Percentiles rank a stretch among this genome's conserved stretches.
These are phyloP conservation scores for Barnardius zonarius DNA, from an alignment of 2,113 vertebrate species.

Conservation along the genomic window DNA sequence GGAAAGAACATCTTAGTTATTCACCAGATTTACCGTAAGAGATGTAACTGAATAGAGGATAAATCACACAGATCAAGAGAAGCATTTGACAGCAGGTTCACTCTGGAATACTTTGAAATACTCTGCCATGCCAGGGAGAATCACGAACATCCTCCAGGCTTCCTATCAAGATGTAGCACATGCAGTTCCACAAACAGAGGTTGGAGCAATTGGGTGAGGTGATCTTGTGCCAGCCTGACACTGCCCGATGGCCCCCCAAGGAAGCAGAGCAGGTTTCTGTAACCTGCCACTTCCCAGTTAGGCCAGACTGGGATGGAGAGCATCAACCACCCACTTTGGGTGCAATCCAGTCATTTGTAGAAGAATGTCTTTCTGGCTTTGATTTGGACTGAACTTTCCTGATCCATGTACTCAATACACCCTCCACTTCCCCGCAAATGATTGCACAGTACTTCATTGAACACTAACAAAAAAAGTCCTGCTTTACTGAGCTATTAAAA, in stretches of 20 bases:
- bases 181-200: neutral
- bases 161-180: neutral
- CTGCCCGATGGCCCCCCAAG: neutral
- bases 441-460: neutral
- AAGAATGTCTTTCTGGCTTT: neutral
- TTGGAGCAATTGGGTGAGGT: neutral
- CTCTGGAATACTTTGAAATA: neutral
- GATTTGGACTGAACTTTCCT: neutral
- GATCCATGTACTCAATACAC: rapidly evolving
- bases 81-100: neutral
- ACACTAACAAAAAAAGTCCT: neutral
- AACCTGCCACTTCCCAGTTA: neutral
- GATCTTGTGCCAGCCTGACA: neutral
- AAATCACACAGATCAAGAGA: neutral
- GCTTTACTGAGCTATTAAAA: neutral
- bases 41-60: neutral
- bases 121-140: neutral
- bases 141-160: neutral
- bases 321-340: neutral
- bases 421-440: neutral
- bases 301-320: neutral
- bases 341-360: neutral
- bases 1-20: neutral
- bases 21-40: neutral
- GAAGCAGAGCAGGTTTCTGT: neutral